Percentiles rank a stretch among this genome's conserved stretches.
These are phyloP conservation scores for Bufo gargarizans DNA, from an alignment of 2,113 vertebrate genomes.

Conservation along the genomic window DNA sequence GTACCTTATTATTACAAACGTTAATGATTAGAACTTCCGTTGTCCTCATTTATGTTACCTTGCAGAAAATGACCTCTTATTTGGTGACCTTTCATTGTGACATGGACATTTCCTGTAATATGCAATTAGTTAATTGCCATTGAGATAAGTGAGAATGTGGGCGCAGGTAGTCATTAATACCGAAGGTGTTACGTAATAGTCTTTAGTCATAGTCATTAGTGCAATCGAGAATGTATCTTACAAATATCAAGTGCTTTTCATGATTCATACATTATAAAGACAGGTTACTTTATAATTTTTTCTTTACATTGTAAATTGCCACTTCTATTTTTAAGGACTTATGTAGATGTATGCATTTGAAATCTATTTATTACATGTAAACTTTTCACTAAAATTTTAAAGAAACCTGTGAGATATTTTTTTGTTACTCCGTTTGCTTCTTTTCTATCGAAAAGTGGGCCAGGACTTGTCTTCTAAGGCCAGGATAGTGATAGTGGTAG, in stretches of 20 bases:
- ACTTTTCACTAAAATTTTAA: no score
- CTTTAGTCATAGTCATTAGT: neutral
- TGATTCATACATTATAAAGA: neutral
- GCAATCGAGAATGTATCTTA: neutral
- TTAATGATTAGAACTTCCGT: neutral
- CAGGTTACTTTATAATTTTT: neutral
- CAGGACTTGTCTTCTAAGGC: no score
- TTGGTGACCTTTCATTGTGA: neutral
- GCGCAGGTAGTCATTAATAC: neutral
- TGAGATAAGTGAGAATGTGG: neutral
- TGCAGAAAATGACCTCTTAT: neutral
- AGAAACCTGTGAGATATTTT: no score
- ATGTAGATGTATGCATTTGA: neutral
- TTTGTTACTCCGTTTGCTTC: no score
- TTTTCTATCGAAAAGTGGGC: no score
- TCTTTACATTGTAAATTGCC: neutral
- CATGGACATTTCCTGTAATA: neutral
- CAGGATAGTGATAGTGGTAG: no score
- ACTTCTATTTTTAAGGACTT: no score
- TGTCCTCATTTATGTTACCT: neutral
- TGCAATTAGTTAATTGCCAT: neutral
- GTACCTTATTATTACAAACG: neutral
- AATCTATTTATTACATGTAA: neutral
- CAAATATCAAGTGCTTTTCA: neutral
- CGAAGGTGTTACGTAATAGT: neutral